Percentiles rank a stretch among this genome's conserved stretches.
phyloP scores from a whole-genome alignment of 2,797 vertebrate species.

The Enteromius radiatus region DNA sequence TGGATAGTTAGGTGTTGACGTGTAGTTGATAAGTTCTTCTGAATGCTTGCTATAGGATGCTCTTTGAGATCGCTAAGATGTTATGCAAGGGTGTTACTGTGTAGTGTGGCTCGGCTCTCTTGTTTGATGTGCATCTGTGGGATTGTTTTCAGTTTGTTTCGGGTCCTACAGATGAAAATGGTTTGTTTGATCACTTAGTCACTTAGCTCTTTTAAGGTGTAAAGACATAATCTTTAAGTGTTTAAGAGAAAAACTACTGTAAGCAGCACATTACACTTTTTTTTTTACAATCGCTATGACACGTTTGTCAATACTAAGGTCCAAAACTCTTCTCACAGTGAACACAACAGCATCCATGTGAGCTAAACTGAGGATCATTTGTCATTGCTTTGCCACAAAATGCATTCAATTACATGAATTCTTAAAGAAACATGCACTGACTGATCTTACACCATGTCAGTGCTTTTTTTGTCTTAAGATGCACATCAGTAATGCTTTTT shows the following conservation, averaged over 20 bases:
- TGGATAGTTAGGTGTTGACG: neutral
- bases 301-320: neutral
- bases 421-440: too few species aligned
- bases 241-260: neutral
- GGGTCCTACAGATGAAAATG: neutral
- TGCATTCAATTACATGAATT: neutral
- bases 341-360: neutral
- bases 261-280: neutral
- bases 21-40: neutral
- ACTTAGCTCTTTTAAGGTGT: neutral
- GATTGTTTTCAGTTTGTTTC: neutral
- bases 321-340: neutral
- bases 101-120: neutral
- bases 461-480: too few species aligned
- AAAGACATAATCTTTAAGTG: neutral
- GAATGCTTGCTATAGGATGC: neutral
- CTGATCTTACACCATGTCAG: too few species aligned
- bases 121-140: neutral
- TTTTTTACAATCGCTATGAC: neutral
- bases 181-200: neutral
- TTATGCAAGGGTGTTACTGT: neutral
- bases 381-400: neutral
- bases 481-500: too few species aligned
- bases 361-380: neutral
- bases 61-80: neutral